A percentile compares a stretch with the other conserved stretches of the same genome.
Evolutionary conservation across 1,140 invertebrate genomes (phyloP).

Genomic region (Eubasilissa regina): DNA sequence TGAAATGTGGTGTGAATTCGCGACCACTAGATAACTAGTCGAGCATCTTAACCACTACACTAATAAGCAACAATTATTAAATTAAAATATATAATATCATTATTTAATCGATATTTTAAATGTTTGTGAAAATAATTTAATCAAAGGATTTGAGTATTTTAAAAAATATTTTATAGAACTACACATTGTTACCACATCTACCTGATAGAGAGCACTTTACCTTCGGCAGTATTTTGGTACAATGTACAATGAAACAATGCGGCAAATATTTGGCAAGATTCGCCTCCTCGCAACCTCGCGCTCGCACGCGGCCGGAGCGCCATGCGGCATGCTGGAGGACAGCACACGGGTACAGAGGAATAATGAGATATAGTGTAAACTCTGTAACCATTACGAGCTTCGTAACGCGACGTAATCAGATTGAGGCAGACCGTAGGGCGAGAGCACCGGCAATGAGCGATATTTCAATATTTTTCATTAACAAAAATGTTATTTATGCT

Average conservation of each 20-base stretch:
- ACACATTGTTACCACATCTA: too few species aligned
- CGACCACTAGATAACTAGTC: too few species aligned
- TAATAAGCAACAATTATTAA: too few species aligned
- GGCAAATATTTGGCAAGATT: slow-evolving; percentile 35
- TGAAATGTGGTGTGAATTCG: too few species aligned
- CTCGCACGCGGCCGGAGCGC: background rate
- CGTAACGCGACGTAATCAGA: slow-evolving; percentile 29
- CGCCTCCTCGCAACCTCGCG: background rate
- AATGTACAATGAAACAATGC: slow-evolving; percentile 20
- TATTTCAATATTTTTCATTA: too few species aligned
- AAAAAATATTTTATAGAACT: too few species aligned
- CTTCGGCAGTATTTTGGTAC: background rate
- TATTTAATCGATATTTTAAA: too few species aligned
- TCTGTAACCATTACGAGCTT: slow-evolving; percentile 25
- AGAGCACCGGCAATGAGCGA: background rate
- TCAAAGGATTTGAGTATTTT: too few species aligned
- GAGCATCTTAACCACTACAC: too few species aligned
- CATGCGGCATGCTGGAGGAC: background rate
- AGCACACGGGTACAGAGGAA: slow-evolving; percentile 26
- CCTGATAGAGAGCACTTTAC: background rate
- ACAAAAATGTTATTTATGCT: too few species aligned
- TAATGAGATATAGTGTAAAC: slow-evolving; percentile 46
- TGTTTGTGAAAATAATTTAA: too few species aligned
- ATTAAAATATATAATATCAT: too few species aligned
- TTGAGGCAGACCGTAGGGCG: background rate